phyloP scores from a whole-genome alignment of 2,888 invertebrate genomes.

The Frankliniella intonsa region DNA sequence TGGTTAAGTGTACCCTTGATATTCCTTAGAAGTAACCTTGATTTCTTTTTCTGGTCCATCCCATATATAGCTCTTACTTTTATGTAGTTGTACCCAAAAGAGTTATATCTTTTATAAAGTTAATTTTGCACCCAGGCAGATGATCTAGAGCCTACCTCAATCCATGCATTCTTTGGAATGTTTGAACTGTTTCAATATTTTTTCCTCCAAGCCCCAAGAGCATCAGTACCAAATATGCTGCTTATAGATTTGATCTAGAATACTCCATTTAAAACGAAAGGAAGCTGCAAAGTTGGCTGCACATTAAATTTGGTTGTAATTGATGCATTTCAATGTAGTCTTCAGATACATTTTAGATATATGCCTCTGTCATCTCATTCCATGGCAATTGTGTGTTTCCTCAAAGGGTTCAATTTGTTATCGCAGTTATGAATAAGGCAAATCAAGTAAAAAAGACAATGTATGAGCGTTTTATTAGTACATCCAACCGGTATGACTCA shows the following conservation, averaged over 20 bases:
- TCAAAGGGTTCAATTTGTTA: background rate
- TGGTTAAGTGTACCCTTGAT: too few species aligned
- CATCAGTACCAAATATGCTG: background rate
- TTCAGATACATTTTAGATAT: background rate
- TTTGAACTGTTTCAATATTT: too few species aligned
- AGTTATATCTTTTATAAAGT: too few species aligned
- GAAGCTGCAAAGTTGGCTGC: background rate
- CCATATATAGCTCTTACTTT: too few species aligned
- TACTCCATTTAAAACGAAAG: too few species aligned
- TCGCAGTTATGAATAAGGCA: background rate
- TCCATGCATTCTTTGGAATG: too few species aligned
- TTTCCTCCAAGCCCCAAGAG: background rate
- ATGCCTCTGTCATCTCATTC: slow-evolving; percentile 10
- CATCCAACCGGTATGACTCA: background rate
- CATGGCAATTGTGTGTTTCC: background rate
- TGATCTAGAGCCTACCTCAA: too few species aligned
- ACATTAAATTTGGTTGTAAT: background rate
- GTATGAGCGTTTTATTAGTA: background rate
- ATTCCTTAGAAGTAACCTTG: too few species aligned
- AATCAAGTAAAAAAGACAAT: background rate
- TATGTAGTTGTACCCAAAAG: too few species aligned
- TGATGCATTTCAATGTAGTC: slow-evolving; percentile 7
- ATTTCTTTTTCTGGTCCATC: too few species aligned
- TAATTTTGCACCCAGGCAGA: too few species aligned
- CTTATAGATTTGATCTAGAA: too few species aligned